Evolutionary conservation across 2,888 invertebrate species (phyloP).

Genomic region (Drosophila colorata): DNA sequence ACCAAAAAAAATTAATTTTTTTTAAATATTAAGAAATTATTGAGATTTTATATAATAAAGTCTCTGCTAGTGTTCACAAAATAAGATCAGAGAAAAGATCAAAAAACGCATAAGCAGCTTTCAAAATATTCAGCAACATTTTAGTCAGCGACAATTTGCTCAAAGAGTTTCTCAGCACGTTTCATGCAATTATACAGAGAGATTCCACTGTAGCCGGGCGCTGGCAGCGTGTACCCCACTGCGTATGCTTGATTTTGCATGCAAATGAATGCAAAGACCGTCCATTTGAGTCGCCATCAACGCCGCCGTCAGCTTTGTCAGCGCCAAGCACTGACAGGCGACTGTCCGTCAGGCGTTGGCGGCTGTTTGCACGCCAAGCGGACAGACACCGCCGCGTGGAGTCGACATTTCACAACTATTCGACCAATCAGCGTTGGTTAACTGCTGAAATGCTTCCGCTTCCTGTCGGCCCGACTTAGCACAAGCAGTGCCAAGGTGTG

Average conservation of each 20-base stretch:
- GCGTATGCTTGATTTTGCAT: constrained; percentile 68
- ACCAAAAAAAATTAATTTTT: too few relatives aligned
- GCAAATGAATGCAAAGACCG: constrained; percentile 77
- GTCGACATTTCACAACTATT: constrained; percentile 68
- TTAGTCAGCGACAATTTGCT: too few relatives aligned
- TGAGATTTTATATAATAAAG: neutral
- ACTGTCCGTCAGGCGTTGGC: constrained; percentile 50
- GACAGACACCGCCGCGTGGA: constrained; percentile 31
- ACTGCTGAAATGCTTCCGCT: constrained; percentile 79
- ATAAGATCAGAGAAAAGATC: too few relatives aligned
- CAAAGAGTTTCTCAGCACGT: neutral
- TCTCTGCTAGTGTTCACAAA: neutral
- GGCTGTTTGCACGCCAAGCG: constrained; percentile 34
- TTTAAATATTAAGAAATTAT: neutral
- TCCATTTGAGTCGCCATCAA: constrained; percentile 72
- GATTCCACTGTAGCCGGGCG: constrained; percentile 54
- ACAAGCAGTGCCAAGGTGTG: constrained; percentile 8
- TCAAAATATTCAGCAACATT: too few relatives aligned
- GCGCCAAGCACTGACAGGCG: constrained; percentile 7
- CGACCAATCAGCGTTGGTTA: constrained; percentile 80
- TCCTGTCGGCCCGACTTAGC: constrained; percentile 63
- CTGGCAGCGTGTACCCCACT: constrained; percentile 21
- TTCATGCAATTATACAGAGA: constrained; percentile 7
- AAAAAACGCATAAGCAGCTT: too few relatives aligned
- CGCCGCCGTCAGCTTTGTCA: constrained; percentile 55